Evolutionary conservation across 2,888 invertebrate species (phyloP), one percentile per base, ranked within the genome.

Genomic region (Lasioglossum morio): DNA sequence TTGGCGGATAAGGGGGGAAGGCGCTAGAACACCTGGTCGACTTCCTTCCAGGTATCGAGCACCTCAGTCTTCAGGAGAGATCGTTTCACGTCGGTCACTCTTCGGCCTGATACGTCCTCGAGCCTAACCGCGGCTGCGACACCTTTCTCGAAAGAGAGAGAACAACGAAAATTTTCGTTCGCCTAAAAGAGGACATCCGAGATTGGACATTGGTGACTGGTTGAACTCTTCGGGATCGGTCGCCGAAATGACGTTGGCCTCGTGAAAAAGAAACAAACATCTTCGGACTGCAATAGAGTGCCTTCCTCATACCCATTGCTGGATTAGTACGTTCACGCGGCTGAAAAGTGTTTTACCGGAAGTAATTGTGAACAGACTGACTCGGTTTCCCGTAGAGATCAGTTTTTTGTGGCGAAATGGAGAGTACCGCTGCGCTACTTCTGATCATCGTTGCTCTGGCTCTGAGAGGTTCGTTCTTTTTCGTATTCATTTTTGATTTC

Each of bases 11-110:
- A 89, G 92, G 83, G 89, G 91, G 89, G 90, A 89, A 84, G 77
- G 66, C 34, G 66, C 34, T 63, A 84, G 91, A 93, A 93, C 93
- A 93, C 92, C 92, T 94, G 93, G 93, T 92, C 89, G 91, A 94
- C 93, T 94, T 37, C 93, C 93, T 93, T 92, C 91, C 92, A 89
- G 88, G 87, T 87, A 86, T 92, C 88, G 89, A 91, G 92, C 91
- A 88, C 90, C 90, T 92, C 92, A 93, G 93, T 93, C 92, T 91
- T 93, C 86, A 90, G 88, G 90, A 88, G 92, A 92, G 90, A 92
- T 88, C 91, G 90, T 86, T 84, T 81, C 88, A 82, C 84, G 84
- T 74, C 89, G 91, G 89, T 91, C 85, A 87, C 81, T 86, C 60
- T 70, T 43, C 37, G 57, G 66, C 23, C 66, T 66, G 19, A 30